Conservation (phyloP, 1,140 invertebrate species). For the Eurosta solidaginis region DNA sequence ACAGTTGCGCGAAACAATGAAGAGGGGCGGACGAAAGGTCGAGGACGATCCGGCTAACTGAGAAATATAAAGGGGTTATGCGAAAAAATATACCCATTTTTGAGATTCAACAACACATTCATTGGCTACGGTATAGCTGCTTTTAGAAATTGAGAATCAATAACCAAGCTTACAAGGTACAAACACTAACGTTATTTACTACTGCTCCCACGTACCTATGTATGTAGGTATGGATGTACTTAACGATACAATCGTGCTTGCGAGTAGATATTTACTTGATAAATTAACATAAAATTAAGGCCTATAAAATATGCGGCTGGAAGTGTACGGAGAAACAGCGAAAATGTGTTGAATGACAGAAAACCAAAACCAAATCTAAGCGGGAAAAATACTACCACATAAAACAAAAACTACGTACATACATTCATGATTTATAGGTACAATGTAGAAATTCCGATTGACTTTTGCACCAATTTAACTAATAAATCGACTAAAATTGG, state of each 20-base stretch:
- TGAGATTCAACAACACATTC: too few relatives aligned
- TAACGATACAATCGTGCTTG: background rate
- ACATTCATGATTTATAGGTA: background rate
- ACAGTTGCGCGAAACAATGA: too few relatives aligned
- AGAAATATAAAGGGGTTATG: too few relatives aligned
- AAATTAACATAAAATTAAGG: slow-evolving; percentile 8
- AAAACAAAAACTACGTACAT: background rate
- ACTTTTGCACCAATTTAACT: background rate
- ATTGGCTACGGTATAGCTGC: background rate
- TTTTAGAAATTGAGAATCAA: slow-evolving; percentile 1
- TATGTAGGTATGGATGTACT: background rate
- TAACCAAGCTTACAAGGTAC: background rate
- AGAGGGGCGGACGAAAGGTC: too few relatives aligned
- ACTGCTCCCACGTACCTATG: background rate
- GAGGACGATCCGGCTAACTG: too few relatives aligned
- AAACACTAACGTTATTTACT: too few relatives aligned
- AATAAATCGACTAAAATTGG: background rate
- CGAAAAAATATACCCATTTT: too few relatives aligned
- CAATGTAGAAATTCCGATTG: background rate
- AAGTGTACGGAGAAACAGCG: background rate
- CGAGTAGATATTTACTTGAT: background rate
- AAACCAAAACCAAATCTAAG: background rate
- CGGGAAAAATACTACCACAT: background rate
- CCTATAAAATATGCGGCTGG: background rate
- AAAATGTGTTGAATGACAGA: background rate